phyloP scores from a whole-genome alignment of 2,113 vertebrate genomes.

The Clarias macrocephalus region DNA sequence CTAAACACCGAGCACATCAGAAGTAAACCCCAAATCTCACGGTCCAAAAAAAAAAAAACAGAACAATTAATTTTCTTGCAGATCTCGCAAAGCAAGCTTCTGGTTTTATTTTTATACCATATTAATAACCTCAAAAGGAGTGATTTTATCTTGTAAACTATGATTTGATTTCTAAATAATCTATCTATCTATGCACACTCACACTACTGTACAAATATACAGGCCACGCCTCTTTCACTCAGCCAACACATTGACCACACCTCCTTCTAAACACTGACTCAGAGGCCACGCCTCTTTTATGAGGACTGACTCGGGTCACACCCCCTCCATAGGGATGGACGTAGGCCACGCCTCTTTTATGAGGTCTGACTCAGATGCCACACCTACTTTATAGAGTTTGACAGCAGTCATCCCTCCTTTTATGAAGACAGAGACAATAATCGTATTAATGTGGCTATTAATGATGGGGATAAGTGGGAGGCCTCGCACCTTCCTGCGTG shows the following conservation, averaged over 20 bases:
- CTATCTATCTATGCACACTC: too few species aligned
- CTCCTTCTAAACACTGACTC: background rate
- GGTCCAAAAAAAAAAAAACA: background rate
- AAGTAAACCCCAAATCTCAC: background rate
- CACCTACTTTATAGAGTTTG: background rate
- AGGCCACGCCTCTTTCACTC: background rate
- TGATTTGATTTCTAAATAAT: background rate
- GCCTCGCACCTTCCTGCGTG: slow-evolving; percentile 85
- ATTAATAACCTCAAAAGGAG: background rate
- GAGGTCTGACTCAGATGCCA: background rate
- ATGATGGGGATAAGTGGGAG: background rate
- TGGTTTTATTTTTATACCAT: background rate
- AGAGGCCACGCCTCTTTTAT: background rate
- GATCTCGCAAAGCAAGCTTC: background rate
- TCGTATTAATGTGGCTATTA: background rate
- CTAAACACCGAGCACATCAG: background rate
- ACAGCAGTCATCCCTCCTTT: background rate
- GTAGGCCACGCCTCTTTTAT: background rate
- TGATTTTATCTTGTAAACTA: background rate
- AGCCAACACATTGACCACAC: background rate
- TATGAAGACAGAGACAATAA: background rate
- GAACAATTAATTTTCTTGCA: background rate
- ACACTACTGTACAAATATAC: background rate
- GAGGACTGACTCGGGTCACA: background rate
- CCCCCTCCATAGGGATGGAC: background rate